Evolutionary conservation across 2,888 invertebrate species (phyloP).

Genomic region (Caenorhabditis japonica): DNA sequence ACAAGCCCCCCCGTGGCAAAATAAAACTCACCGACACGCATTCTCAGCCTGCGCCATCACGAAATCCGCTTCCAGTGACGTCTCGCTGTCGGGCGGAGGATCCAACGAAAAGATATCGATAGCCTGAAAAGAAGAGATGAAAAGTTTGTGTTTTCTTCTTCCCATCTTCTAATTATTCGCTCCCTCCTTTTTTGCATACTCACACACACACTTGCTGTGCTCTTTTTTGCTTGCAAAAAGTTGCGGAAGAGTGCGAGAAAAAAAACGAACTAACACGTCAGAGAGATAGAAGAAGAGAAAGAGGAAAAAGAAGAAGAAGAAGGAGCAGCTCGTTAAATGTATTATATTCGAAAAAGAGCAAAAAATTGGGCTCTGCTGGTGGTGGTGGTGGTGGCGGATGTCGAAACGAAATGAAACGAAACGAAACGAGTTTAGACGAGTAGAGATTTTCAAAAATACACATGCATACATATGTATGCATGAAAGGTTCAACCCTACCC

Average conservation of each 20-base stretch:
- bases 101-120: slow-evolving; percentile 61
- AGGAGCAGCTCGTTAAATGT: slow-evolving; percentile 38
- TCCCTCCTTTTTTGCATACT: slow-evolving; percentile 5
- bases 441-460: slow-evolving; percentile 41
- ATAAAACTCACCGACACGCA: slow-evolving; percentile 59
- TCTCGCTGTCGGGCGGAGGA: slow-evolving; percentile 56
- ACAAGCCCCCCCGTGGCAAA: too few species aligned
- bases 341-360: slow-evolving; percentile 38
- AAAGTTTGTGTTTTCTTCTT: slow-evolving; percentile 7
- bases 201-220: neutral
- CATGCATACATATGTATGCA: too few species aligned
- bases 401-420: slow-evolving; percentile 31
- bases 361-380: too few species aligned
- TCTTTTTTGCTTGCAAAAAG: slow-evolving; percentile 11
- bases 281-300: slow-evolving; percentile 27
- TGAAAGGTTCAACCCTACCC: neutral
- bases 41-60: slow-evolving; percentile 62
- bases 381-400: neutral
- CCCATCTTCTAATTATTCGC: slow-evolving; percentile 27
- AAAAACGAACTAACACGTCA: slow-evolving; percentile 35
- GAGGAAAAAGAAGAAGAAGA: slow-evolving; percentile 24
- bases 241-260: slow-evolving; percentile 41
- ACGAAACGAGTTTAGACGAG: too few species aligned
- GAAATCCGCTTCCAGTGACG: slow-evolving; percentile 59
- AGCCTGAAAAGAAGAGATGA: slow-evolving; percentile 62